Base-by-base conservation (phyloP, 2,113 vertebrate species). In the Takifugu bimaculatus region DNA sequence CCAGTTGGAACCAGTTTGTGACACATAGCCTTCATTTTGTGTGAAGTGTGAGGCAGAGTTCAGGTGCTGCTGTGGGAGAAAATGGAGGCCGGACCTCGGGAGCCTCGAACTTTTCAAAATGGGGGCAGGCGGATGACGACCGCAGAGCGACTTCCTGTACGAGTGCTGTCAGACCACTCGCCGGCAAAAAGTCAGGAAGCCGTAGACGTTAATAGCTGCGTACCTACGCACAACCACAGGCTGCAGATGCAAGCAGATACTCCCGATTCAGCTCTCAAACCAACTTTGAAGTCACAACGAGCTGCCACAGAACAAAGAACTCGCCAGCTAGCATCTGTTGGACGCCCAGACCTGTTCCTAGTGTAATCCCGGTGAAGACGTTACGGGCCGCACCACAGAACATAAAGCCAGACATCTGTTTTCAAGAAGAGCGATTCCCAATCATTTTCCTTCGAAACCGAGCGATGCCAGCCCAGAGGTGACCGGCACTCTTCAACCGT, bases 1-100 rank as follows among this genome's bases (percentile, higher is more conserved):
- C 92, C 88, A 86, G 94, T 90, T 92, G 85, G 85, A 93, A 92
- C 94, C 90, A 90, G 94, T 93, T 90, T 89, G 82, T 92, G 92
- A 93, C 92, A 93, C 78, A 82, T 85, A 87, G 91, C 88, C 92
- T 92, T 94, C 93, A 93, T 95, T 94, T 94, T 93, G 93, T 89
- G 89, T 75, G 76, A 87, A 85, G 91, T 89, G 90, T 70, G 91
- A 92, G 89, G 89, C 88, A 75, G 87, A 88, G 87, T 87, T 92
- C 93, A 94, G 94, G 93, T 93, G 87, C 79, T 83, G 81, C 74
- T 79, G 92, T 87, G 91, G 80, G 74, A 86, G 92, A 91, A 93
- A 94, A 94, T 91, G 93, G 93, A 94, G 91, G 53, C 53, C 61
- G 43, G 60, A 72, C 81, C 64, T 59, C 65, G 54, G 87, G 71